A percentile compares a stretch with the other conserved stretches of the same genome.
These are phyloP conservation scores for Linepithema humile DNA, from an alignment of 1,140 invertebrate genomes.

Conservation along the genomic window DNA sequence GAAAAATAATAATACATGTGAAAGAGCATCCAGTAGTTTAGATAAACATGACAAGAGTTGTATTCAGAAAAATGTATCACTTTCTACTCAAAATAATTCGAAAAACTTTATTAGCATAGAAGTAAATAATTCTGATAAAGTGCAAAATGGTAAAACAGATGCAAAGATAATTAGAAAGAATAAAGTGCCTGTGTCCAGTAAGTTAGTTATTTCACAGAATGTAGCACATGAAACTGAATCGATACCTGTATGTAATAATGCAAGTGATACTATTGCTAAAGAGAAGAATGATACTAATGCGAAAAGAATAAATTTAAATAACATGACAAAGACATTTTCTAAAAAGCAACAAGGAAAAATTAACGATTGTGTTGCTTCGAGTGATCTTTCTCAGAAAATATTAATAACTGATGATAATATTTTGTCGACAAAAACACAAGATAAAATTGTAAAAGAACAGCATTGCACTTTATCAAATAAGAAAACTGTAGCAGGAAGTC, in stretches of 20 bases:
- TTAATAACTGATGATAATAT: background rate
- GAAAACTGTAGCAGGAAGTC: background rate
- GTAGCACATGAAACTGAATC: background rate
- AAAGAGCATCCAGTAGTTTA: background rate
- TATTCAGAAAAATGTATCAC: background rate
- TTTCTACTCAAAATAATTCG: background rate
- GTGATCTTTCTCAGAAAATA: background rate
- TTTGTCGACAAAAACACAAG: background rate
- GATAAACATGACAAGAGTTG: background rate
- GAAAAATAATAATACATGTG: background rate
- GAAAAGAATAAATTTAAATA: background rate
- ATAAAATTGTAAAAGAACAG: background rate
- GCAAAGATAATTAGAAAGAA: background rate
- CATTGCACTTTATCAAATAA: background rate
- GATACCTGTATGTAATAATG: background rate
- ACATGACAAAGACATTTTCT: background rate
- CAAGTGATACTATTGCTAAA: too few species aligned
- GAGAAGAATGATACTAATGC: background rate
- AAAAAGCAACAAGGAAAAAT: constrained; percentile 5
- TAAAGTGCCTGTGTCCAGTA: background rate
- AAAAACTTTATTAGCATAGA: background rate
- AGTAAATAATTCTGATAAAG: background rate
- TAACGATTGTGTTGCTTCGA: constrained; percentile 2
- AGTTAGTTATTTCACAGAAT: background rate
- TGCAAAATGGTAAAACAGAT: background rate